Evolutionary conservation across 2,797 vertebrate species (phyloP), one percentile per base, ranked within the genome.

Genomic region (Hyperoplus immaculatus): DNA sequence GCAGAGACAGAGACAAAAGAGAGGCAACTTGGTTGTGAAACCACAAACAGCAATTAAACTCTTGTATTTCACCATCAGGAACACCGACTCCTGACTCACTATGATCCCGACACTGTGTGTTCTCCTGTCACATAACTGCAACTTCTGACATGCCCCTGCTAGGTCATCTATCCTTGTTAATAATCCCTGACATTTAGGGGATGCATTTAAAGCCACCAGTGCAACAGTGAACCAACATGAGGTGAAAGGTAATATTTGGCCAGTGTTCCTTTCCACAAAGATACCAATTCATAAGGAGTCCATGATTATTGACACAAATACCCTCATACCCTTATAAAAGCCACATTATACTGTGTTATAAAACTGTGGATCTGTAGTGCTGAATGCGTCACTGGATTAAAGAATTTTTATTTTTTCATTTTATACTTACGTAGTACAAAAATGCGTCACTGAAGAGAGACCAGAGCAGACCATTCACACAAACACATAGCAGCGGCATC

Each of bases 21-120:
- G 65, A 83, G 85, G 85, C 71, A 84, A 89, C 69, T 78, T 21
- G 62, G 78, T 89, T 88, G 83, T 89, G 87, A 88, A 93, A 89
- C 77, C 85, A 88, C 87, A 88, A 90, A 83, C 85, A 72, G 59
- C 87, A 91, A 91, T 94, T 94, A 92, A 87, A 86, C 77, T 85
- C 85, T 90, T 85, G 62, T 77, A 72, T 93, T 93, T 91, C 87
- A 85, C 87, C 82, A 87, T 84, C 64, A 64, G 69, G 72, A 84
- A 87, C 81, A 73, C 68, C 36, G 83, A 77, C 78, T 84, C 66
- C 80, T 87, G 87, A 87, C 77, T 88, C 89, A 84, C 36, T 1
- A 47, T 59, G 58, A 83, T 88, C 82, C 77, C 1, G 7, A 57
- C 64, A 71, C 58, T 66, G 16, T 50, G 71, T 72, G 1, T 82